Evolutionary conservation across 2,888 invertebrate species (phyloP), one percentile per base, ranked within the genome.

Genomic region (Metellina segmentata): DNA sequence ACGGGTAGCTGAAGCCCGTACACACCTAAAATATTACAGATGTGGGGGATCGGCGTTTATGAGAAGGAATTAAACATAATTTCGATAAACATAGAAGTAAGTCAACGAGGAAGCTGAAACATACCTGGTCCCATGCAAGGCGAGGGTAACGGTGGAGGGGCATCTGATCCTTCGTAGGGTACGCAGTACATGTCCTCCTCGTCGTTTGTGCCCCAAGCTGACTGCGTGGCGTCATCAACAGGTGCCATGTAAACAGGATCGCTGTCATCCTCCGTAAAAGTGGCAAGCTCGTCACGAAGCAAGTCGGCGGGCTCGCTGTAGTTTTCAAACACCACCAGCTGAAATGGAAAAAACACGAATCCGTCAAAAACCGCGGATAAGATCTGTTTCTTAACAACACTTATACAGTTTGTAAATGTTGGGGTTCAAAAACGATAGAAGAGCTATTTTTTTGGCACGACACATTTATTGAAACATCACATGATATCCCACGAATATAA

Each of bases 111-210:
- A 5, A 1, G 61, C 6, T 34, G 48, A 16, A 16, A 74, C 81
- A 19, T 72, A 88, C 91, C 91, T 88, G 88, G 71, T 11, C 53
- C 52, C 16, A 92, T 7, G 72, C 92, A 89, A 9, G 92, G 92
- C 7, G 78, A 74, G 9, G 89, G 92, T 19, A 92, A 48, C 0
- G 88, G 79, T 8, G 92, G 88, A 0, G 89, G 48, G 1, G 49
- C 48, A 19, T 74, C 53, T 19, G 83, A 48, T 13, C 71, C 75
- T 79, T 92, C 92, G 48, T 92, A 92, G 0, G 92, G 92, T 7
- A 92, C 89, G 71, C 92, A 89, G 69, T 92, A 92, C 85, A 92
- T 85, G 48, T 92, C 92, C 61, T 92, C 92, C n/a, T 86, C 85
- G 7, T 81, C 69, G 9, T 85, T 82, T 1, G 16, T 13, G 7